A percentile compares a stretch with the other conserved stretches of the same genome.
Evolutionary conservation across 2,888 invertebrate genomes (phyloP).

Genomic region (Aphidius colemani): DNA sequence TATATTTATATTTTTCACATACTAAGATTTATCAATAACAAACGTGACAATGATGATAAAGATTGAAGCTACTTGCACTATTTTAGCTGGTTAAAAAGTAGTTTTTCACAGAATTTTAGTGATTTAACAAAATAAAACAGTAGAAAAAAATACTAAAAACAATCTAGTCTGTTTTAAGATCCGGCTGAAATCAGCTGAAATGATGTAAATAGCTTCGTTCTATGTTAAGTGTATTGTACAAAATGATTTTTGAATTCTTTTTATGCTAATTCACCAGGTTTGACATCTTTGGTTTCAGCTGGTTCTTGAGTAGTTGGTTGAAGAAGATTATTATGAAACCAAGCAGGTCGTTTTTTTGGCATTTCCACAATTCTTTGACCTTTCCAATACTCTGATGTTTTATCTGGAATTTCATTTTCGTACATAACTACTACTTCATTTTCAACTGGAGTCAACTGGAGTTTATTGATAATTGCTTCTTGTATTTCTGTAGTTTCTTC

Average conservation of each 20-base stretch:
- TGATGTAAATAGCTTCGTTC: too few relatives aligned
- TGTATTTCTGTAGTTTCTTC: conserved; percentile 83
- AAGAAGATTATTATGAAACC: conserved; percentile 86
- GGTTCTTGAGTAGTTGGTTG: conserved; percentile 77
- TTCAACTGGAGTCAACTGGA: conserved; percentile 76
- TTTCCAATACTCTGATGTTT: conserved; percentile 59
- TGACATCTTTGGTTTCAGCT: conserved; percentile 73
- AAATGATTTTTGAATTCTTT: background rate
- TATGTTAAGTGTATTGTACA: too few relatives aligned
- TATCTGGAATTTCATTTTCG: conserved; percentile 74
- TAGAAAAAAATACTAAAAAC: too few relatives aligned
- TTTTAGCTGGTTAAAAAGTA: too few relatives aligned
- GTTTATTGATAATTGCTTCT: conserved; percentile 71
- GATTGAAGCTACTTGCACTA: too few relatives aligned
- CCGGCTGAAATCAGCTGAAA: too few relatives aligned
- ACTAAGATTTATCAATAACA: too few relatives aligned
- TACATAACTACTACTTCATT: conserved; percentile 86
- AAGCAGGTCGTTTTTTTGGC: conserved; percentile 80
- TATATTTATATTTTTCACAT: too few relatives aligned
- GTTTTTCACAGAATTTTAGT: too few relatives aligned
- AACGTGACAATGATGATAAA: too few relatives aligned
- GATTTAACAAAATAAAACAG: too few relatives aligned
- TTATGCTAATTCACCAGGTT: conserved; percentile 74
- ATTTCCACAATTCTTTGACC: conserved; percentile 83
- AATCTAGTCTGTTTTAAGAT: too few relatives aligned